phyloP scores from a whole-genome alignment of 2,113 vertebrate species.

The Glaucomys volans region DNA sequence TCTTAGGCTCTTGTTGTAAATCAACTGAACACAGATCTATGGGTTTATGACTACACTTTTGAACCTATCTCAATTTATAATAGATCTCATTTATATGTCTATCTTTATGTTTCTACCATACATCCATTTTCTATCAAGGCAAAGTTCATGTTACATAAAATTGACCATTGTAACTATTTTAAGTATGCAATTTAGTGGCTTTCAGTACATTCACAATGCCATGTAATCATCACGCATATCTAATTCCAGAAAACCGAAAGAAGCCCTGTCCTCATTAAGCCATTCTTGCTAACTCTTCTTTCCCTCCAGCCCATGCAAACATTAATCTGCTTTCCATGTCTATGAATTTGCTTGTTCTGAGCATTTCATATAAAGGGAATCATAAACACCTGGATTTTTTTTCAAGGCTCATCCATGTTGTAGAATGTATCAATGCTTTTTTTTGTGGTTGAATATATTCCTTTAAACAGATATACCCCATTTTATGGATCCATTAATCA shows the following conservation, averaged over 20 bases:
- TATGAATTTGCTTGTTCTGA: background rate
- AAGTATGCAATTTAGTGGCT: background rate
- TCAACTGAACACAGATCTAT: background rate
- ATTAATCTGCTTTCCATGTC: background rate
- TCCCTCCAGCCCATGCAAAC: background rate
- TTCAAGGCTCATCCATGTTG: background rate
- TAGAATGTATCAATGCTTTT: background rate
- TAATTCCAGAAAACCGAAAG: background rate
- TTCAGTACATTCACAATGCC: background rate
- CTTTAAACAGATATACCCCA: background rate
- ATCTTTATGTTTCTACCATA: background rate
- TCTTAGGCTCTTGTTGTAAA: background rate
- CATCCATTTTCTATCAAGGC: background rate
- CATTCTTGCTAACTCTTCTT: background rate
- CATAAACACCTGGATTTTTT: background rate
- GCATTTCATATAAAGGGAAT: background rate
- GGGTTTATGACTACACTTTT: background rate
- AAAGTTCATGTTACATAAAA: background rate
- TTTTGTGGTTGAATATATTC: background rate
- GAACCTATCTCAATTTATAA: background rate
- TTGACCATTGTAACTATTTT: background rate
- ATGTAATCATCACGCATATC: background rate
- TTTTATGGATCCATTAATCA: background rate
- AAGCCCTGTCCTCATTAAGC: background rate
- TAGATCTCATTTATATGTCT: slow-evolving; percentile 3